Base-by-base conservation (phyloP, 2,888 invertebrate species). In the Eremobia ochroleuca region DNA sequence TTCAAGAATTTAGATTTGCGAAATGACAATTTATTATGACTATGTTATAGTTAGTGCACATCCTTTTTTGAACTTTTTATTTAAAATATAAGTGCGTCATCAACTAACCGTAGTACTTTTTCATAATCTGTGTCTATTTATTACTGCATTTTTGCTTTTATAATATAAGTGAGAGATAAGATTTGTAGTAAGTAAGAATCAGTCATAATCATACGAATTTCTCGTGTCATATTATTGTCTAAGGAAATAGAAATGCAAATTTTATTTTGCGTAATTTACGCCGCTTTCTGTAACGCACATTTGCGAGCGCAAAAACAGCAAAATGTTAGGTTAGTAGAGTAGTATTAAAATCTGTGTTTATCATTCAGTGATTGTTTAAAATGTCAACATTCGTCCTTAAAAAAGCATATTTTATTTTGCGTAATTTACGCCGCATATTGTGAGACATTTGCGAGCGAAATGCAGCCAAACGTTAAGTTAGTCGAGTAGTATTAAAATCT, bases 151-250 rank as follows among this genome's bases (percentile, higher is more conserved):
- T 40, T 73, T 13, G 28, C 49, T 52, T 59, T 46, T 59, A 37
- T 13, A 18, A 37, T 31, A 18, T 76, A 58, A 46, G 1, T 61
- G 52, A 64, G 43, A 65, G 0, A 58, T 76, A 77, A 76, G 55
- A 76, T 76, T 31, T 65, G 25, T 76, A 76, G 37, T 25, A 25
- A 11, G 11, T 75, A 76, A 76, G 52, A 0, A 21, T 31, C 21
- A 73, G 0, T 31, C n/a, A 4, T 21, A 49, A 21, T 18, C 25
- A 31, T n/a, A 0, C n/a, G 1, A 62, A 52, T 28, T n/a, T 43
- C 31, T 71, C 28, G 46, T 28, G 37, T 59, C 49, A 40, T 61
- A 46, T n/a, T 55, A 25, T 21, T 34, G 34, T 46, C 25, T 34
- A 31, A 40, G 8, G 18, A 61, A 49, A 15, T 74, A 46, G 28